Conservation (phyloP, 1,140 invertebrate species). For the Heliconius eleuchia region DNA sequence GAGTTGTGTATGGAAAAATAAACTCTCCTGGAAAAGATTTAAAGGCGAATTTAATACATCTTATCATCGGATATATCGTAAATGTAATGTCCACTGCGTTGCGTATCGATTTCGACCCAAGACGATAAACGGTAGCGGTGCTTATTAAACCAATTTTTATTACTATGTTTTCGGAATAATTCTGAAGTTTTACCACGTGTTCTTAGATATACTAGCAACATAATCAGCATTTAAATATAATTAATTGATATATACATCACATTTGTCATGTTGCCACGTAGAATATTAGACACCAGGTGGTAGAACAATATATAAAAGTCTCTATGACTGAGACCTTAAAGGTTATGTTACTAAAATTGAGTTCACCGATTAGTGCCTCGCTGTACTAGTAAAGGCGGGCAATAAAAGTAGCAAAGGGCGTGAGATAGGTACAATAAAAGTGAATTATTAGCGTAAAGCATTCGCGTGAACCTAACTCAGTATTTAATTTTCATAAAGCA, state of each 20-base stretch:
- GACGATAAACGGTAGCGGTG: constrained; percentile 36
- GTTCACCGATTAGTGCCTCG: constrained; percentile 39
- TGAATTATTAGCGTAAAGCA: constrained; percentile 77
- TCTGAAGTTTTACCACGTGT: constrained; percentile 22
- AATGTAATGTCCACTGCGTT: constrained; percentile 40
- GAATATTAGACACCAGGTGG: constrained; percentile 53
- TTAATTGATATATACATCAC: constrained; percentile 44
- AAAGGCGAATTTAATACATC: constrained; percentile 33
- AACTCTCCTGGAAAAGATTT: constrained; percentile 15
- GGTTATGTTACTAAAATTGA: constrained; percentile 27
- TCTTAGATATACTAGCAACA: constrained; percentile 20
- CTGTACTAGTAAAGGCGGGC: constrained; percentile 65
- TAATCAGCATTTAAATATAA: constrained; percentile 34
- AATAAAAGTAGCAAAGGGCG: constrained; percentile 77
- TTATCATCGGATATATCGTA: constrained; percentile 35
- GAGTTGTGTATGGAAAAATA: constrained; percentile 23
- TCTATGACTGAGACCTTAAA: constrained; percentile 20
- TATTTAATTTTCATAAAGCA: constrained; percentile 55
- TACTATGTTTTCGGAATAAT: constrained; percentile 33
- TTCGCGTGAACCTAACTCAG: constrained; percentile 56
- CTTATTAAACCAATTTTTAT: constrained; percentile 38
- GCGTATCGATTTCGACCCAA: constrained; percentile 42
- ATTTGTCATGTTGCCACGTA: constrained; percentile 53
- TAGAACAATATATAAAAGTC: neutral
- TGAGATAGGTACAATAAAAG: constrained; percentile 78